These are phyloP conservation scores for Acridotheres tristis DNA, from an alignment of 2,797 vertebrate species.

Conservation along the genomic window DNA sequence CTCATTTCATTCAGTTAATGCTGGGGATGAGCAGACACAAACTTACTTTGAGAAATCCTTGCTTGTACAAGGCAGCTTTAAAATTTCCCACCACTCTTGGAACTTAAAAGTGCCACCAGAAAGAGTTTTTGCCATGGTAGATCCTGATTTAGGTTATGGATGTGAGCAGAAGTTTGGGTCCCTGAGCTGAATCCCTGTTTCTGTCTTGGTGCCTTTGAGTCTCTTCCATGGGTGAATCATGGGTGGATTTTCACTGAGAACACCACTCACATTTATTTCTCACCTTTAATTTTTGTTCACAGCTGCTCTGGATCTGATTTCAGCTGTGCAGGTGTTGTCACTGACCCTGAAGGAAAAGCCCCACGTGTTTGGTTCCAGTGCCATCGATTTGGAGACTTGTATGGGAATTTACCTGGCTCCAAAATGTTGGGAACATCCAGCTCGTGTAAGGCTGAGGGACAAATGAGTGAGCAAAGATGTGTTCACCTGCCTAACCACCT, in stretches of 20 bases:
- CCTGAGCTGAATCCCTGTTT: neutral
- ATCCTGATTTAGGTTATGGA: neutral
- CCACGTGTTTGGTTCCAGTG: accelerated
- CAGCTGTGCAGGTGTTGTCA: neutral
- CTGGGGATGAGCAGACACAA: neutral
- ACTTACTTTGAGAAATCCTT: neutral
- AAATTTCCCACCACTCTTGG: neutral
- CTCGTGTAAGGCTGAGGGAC: neutral
- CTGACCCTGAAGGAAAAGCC: neutral
- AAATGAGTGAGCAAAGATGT: neutral
- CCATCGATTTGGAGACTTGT: neutral
- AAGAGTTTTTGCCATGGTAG: neutral
- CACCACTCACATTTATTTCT: neutral
- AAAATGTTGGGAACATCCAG: neutral
- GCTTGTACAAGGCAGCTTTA: neutral
- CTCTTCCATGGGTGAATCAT: neutral
- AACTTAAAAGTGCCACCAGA: neutral
- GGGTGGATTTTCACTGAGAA: neutral
- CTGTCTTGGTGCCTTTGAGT: neutral
- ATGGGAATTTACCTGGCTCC: neutral
- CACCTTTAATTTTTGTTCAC: neutral
- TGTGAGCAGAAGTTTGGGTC: neutral
- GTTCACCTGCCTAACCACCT: neutral
- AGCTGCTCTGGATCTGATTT: neutral
- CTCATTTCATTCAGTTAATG: neutral